Evolutionary conservation across 2,797 vertebrate species (phyloP).

Genomic region (Semaprochilodus insignis): DNA sequence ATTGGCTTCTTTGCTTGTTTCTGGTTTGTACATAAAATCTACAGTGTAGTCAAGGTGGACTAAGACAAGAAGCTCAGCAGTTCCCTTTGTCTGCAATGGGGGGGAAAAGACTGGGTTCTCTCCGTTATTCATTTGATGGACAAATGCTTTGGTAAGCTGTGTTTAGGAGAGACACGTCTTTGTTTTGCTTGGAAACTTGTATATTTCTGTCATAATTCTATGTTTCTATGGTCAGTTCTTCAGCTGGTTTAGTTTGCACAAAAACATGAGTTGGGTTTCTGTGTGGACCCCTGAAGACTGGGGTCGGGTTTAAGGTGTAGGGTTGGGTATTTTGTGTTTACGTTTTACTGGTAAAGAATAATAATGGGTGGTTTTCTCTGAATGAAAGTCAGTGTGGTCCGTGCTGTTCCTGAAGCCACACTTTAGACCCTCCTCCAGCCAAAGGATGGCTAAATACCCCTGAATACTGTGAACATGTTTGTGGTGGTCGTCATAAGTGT

Average conservation of each 20-base stretch:
- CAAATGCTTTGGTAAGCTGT: slow-evolving; percentile 61
- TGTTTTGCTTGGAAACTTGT: slow-evolving; percentile 14
- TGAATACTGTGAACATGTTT: too few species aligned
- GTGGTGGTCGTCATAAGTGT: background rate
- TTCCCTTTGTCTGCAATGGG: background rate
- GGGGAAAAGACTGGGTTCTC: background rate
- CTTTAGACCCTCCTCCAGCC: too few species aligned
- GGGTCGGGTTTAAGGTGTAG: background rate
- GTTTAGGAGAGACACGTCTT: slow-evolving; percentile 32
- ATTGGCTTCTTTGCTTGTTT: slow-evolving; percentile 99
- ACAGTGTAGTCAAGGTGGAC: slow-evolving; percentile 99
- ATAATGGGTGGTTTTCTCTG: background rate
- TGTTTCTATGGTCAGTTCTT: slow-evolving; percentile 53
- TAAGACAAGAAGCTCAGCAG: slow-evolving; percentile 73
- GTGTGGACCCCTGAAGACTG: slow-evolving; percentile 8
- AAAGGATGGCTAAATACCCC: too few species aligned
- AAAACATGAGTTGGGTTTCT: slow-evolving; percentile 4
- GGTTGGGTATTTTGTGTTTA: background rate
- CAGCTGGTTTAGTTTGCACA: slow-evolving; percentile 53
- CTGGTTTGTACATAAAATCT: slow-evolving; percentile 99
- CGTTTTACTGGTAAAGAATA: background rate
- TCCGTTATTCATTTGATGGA: slow-evolving; percentile 55
- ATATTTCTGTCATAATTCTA: slow-evolving; percentile 15
- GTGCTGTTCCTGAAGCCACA: background rate
- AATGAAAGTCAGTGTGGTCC: background rate